Conservation (phyloP, 2,113 vertebrate genomes). For the Andinoacara biseriatus region DNA sequence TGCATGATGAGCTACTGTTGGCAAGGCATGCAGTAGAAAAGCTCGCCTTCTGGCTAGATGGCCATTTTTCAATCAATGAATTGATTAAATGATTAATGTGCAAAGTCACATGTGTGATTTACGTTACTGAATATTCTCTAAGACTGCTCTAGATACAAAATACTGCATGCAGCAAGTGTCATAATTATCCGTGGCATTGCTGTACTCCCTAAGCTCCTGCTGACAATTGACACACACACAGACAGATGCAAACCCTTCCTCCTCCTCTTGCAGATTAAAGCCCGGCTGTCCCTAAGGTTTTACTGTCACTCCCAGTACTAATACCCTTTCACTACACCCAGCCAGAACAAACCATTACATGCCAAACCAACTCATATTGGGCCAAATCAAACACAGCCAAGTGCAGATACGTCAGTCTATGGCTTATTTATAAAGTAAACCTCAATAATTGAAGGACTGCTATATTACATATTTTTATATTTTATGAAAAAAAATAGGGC, state of each 20-base stretch:
- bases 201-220: conserved; percentile 18
- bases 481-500: neutral
- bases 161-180: neutral
- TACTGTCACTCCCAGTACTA: conserved; percentile 58
- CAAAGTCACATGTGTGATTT: neutral
- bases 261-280: conserved; percentile 60
- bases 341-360: conserved; percentile 59
- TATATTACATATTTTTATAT: neutral
- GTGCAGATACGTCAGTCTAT: conserved; percentile 25
- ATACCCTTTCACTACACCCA: conserved; percentile 53
- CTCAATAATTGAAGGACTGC: conserved; percentile 12
- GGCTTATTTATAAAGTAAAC: conserved; percentile 32
- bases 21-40: neutral
- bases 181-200: conserved; percentile 19
- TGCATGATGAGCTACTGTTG: no score
- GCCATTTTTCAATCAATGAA: neutral
- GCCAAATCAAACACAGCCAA: conserved; percentile 61
- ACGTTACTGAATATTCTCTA: neutral
- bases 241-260: conserved; percentile 48
- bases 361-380: conserved; percentile 49
- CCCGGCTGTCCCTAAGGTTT: conserved; percentile 55
- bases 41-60: neutral
- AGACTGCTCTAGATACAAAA: neutral
- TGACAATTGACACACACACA: conserved; percentile 31
- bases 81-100: neutral